Evolutionary conservation across 2,797 vertebrate genomes (phyloP).

Genomic region (Strix occidentalis): DNA sequence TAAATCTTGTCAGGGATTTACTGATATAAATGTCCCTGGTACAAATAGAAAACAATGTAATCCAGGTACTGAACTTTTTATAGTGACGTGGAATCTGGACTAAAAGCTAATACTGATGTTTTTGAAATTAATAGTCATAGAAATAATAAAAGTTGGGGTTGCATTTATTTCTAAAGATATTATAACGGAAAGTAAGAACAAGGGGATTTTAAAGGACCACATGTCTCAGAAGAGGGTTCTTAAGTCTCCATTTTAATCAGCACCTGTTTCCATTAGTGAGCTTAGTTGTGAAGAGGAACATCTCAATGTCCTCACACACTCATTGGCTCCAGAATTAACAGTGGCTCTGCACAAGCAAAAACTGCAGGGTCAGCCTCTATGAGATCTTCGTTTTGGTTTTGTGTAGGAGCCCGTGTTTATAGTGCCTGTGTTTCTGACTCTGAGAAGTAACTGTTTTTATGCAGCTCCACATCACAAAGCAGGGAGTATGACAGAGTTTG

Average conservation of each 20-base stretch:
- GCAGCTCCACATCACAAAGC: background rate
- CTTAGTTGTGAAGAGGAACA: background rate
- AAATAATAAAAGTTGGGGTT: background rate
- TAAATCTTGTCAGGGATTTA: background rate
- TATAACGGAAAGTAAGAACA: background rate
- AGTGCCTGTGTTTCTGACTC: background rate
- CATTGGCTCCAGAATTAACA: background rate
- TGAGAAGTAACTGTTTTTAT: background rate
- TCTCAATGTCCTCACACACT: fast-evolving
- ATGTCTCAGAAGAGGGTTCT: fast-evolving
- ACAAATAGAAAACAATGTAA: background rate
- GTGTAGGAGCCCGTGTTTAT: background rate
- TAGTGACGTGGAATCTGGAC: background rate
- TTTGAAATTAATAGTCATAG: background rate
- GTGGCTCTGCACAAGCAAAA: background rate
- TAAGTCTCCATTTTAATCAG: background rate
- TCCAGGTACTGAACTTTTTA: background rate
- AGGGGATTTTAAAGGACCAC: background rate
- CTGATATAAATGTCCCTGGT: background rate
- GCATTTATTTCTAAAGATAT: background rate
- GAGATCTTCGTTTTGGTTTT: background rate
- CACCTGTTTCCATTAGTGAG: background rate
- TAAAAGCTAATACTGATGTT: background rate
- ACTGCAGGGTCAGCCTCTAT: background rate
- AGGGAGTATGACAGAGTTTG: background rate